Base-by-base conservation (phyloP, 2,888 invertebrate genomes). In the Diabrotica balteata region DNA sequence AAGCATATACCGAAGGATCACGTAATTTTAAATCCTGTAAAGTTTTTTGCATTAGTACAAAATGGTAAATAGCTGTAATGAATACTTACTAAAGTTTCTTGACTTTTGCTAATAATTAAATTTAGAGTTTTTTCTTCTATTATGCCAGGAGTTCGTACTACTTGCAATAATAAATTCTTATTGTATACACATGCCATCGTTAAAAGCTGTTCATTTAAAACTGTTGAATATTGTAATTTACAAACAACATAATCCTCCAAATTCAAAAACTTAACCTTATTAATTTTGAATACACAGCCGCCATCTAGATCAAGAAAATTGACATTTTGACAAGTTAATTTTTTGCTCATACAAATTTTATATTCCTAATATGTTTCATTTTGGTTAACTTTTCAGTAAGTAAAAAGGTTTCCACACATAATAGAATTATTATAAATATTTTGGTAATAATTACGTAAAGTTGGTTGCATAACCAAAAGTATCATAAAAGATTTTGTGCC, bases 1-100 rank as follows among this genome's bases (percentile, higher is more conserved):
- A 83, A 0, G 74, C 75, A 66, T 79, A 80, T 65, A 79, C 81
- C 8, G 75, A 72, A 8, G 74, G 69, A 63, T 82, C 81, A 11
- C 79, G 75, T 17, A 82, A 57, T 45, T 57, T 57, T 43, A 32
- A 7, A 82, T 72, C 71, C 78, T 77, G 82, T 83, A 64, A 62
- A 80, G 78, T 49, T 47, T 57, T 54, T 43, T 42, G 43, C 7
- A 54, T 43, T 54, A 44, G n/a, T 55, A 57, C 45, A 11, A 43
- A 57, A 49, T 54, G 32, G 3, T 32, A 32, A 32, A 32, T 4
- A 32, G 32, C 32, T 32, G 5, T 4, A 32, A 32, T 5, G 8
- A 22, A 59, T 59, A 17, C 67, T 72, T 71, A 76, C 79, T 71
- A 77, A 53, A 68, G 68, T 55, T 17, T 77, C 79, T 9, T 66